Evolutionary conservation across 2,888 invertebrate genomes (phyloP).

Genomic region (Stegophylla sp.): DNA sequence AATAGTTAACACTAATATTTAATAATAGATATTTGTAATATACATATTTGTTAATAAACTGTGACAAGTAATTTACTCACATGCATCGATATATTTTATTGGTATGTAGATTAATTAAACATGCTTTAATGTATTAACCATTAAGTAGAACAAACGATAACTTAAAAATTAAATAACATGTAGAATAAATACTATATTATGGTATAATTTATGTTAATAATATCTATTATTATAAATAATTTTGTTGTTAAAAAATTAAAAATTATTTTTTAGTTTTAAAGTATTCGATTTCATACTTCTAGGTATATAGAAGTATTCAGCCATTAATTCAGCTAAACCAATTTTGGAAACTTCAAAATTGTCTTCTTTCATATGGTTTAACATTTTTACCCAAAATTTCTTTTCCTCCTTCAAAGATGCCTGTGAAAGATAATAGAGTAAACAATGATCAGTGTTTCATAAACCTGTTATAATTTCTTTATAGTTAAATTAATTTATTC

Average conservation of each 20-base stretch:
- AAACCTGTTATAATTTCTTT: too few species aligned
- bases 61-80: too few species aligned
- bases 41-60: too few species aligned
- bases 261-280: conserved; percentile 3
- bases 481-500: too few species aligned
- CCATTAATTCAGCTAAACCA: conserved; percentile 30
- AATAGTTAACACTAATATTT: too few species aligned
- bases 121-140: too few species aligned
- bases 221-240: neutral
- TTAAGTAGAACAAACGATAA: too few species aligned
- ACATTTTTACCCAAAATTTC: conserved; percentile 42
- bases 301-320: conserved; percentile 29
- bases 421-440: conserved; percentile 4
- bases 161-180: neutral
- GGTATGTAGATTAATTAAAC: too few species aligned
- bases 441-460: too few species aligned
- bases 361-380: conserved; percentile 33
- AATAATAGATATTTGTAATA: too few species aligned
- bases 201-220: neutral
- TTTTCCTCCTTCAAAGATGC: conserved; percentile 22
- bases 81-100: too few species aligned
- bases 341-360: neutral
- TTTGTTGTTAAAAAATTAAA: neutral
- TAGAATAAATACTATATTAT: neutral
- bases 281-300: conserved; percentile 9